phyloP scores from a whole-genome alignment of 2,888 invertebrate genomes.

The Nomada lathburiana region DNA sequence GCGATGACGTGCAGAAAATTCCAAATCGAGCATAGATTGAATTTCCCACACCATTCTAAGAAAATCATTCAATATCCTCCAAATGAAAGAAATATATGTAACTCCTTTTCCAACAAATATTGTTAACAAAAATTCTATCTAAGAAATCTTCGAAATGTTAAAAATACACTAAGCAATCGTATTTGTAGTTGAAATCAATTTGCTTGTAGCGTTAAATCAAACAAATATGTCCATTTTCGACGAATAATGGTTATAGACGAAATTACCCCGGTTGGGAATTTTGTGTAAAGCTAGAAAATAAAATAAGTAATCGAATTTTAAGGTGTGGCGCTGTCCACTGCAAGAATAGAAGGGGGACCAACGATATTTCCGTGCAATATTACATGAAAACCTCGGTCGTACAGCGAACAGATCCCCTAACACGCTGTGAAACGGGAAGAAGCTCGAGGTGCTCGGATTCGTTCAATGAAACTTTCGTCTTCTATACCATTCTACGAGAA shows the following conservation, averaged over 20 bases:
- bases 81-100: background rate
- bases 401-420: background rate
- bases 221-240: no score
- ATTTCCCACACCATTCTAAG: background rate
- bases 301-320: background rate
- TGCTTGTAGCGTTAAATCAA: no score
- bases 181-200: no score
- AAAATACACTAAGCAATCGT: no score
- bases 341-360: background rate
- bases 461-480: constrained; percentile 33
- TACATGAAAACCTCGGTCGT: constrained; percentile 1
- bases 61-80: background rate
- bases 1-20: constrained; percentile 64
- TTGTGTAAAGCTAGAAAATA: background rate
- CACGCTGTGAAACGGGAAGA: constrained; percentile 11
- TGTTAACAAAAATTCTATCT: background rate
- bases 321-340: background rate
- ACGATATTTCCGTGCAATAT: constrained; percentile 4
- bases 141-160: background rate
- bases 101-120: no score
- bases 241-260: no score
- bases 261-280: no score
- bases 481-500: constrained; percentile 13
- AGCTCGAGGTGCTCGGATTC: constrained; percentile 11
- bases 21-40: constrained; percentile 22